A percentile compares a stretch with the other conserved stretches of the same genome.
Conservation (phyloP, 2,113 vertebrate genomes). For the Salvelinus fontinalis region DNA sequence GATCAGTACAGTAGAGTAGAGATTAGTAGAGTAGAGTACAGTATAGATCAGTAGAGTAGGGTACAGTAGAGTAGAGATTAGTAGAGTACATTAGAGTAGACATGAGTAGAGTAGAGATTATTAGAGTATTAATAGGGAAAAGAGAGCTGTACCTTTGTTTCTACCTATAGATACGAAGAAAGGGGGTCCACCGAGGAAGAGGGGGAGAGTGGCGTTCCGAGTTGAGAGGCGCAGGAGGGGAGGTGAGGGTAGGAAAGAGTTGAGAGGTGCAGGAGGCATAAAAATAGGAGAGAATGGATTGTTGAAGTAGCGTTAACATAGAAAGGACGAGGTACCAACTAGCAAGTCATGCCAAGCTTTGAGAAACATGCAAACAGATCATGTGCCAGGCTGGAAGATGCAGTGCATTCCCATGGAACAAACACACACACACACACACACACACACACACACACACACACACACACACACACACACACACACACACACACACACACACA, state of each 20-base stretch:
- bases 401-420: neutral
- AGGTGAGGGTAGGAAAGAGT: too few relatives aligned
- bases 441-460: too few relatives aligned
- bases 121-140: slow-evolving; percentile 16
- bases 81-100: too few relatives aligned
- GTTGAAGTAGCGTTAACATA: slow-evolving; percentile 45
- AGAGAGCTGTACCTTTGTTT: slow-evolving; percentile 89
- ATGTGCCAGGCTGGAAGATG: slow-evolving; percentile 20
- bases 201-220: slow-evolving; percentile 48
- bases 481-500: too few relatives aligned
- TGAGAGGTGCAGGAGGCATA: neutral
- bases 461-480: too few relatives aligned
- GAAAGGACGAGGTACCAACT: slow-evolving; percentile 39
- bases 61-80: too few relatives aligned
- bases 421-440: neutral
- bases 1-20: too few relatives aligned
- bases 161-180: slow-evolving; percentile 87
- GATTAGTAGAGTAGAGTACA: too few relatives aligned
- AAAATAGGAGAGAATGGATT: slow-evolving; percentile 31
- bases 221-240: neutral
- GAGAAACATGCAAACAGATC: slow-evolving; percentile 23
- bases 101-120: too few relatives aligned
- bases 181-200: slow-evolving; percentile 51
- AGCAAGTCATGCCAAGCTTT: slow-evolving; percentile 21
- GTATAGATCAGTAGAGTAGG: too few relatives aligned